Evolutionary conservation across 2,113 vertebrate species (phyloP).

Genomic region (Galbula dea): DNA sequence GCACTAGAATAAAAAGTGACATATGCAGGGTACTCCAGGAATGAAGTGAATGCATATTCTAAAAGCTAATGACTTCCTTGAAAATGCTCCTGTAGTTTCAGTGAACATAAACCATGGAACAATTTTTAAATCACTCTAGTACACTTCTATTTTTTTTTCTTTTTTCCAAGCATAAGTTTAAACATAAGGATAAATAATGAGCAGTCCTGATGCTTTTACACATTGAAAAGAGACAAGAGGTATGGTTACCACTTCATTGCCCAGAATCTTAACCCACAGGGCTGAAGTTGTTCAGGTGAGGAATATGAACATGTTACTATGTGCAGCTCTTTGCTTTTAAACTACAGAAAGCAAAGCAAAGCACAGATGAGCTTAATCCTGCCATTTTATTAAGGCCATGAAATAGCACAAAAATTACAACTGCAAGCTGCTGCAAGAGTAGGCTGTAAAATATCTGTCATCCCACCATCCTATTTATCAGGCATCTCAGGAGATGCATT

Average conservation of each 20-base stretch:
- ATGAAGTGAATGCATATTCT: neutral
- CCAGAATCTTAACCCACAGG: neutral
- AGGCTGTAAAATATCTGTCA: neutral
- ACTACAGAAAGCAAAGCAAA: neutral
- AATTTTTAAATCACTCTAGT: neutral
- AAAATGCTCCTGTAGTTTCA: neutral
- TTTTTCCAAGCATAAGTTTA: neutral
- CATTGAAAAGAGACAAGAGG: neutral
- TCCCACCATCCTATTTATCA: neutral
- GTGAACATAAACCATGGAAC: neutral
- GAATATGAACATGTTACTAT: neutral
- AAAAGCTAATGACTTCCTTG: neutral
- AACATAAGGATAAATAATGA: neutral
- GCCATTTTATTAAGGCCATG: neutral
- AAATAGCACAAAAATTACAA: neutral
- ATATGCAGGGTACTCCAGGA: neutral
- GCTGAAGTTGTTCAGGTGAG: neutral
- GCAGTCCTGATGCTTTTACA: neutral
- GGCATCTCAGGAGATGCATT: neutral
- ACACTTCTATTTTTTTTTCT: neutral
- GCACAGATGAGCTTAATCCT: neutral
- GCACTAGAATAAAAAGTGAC: slow-evolving; percentile 16
- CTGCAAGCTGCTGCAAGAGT: neutral
- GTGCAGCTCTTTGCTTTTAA: neutral
- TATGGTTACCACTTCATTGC: neutral